phyloP scores from a whole-genome alignment of 2,888 invertebrate genomes.

The Mythimna vitellina region DNA sequence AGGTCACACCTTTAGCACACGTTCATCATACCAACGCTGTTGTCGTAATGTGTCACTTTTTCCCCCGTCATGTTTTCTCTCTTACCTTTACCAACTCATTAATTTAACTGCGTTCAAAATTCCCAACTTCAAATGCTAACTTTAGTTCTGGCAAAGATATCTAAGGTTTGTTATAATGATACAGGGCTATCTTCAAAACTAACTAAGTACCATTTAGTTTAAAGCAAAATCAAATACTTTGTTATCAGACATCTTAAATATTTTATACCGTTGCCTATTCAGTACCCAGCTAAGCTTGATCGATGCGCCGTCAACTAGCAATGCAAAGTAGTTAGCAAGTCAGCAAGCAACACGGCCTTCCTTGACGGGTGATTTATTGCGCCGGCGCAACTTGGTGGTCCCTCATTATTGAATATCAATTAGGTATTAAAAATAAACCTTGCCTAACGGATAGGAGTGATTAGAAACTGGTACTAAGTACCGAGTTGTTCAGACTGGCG shows the following conservation, averaged over 20 bases:
- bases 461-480: conserved; percentile 56
- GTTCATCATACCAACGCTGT: no score
- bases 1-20: no score
- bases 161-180: background rate
- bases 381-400: conserved; percentile 68
- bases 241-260: conserved; percentile 46
- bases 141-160: background rate
- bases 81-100: no score
- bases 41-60: no score
- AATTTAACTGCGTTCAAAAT: no score
- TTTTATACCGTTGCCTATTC: conserved; percentile 54
- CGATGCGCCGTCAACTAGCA: conserved; percentile 61
- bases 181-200: background rate
- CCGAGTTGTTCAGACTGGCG: conserved; percentile 12
- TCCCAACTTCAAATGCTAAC: no score
- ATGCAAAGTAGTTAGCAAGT: conserved; percentile 69
- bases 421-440: conserved; percentile 66
- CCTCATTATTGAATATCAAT: conserved; percentile 68
- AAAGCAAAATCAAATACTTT: conserved; percentile 11
- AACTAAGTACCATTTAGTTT: conserved; percentile 4
- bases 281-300: conserved; percentile 55
- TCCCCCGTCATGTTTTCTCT: no score
- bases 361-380: conserved; percentile 70
- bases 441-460: conserved; percentile 47
- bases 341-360: conserved; percentile 65